Base-by-base conservation (phyloP, 1,140 invertebrate species). In the Drosophila takahashii region DNA sequence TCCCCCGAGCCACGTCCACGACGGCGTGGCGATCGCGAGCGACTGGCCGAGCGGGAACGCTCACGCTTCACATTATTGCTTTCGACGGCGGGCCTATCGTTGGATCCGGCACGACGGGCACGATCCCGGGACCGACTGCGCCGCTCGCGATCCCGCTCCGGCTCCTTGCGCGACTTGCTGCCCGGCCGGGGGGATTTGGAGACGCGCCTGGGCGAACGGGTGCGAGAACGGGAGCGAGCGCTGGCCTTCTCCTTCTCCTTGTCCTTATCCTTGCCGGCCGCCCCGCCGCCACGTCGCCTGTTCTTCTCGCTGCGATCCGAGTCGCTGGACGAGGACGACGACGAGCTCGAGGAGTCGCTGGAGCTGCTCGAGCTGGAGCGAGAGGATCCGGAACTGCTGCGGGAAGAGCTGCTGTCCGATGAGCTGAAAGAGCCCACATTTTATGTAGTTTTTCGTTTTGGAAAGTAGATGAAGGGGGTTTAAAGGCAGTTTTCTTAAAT, bases 281-380 rank as follows among this genome's bases (percentile, higher is more conserved):
- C 94, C 92, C 92, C 94, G 93, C 69, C 92, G 73, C 71, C 94
- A 92, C 93, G 81, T 27, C 76, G 81, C 44, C 77, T 76, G 39
- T 71, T 78, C 60, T 86, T 92, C 62, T 67, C 89, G 52, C 79
- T 91, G 64, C 81, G 76, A 60, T 87, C 66, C 86, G 92, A 93
- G 91, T 92, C 93, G 83, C 70, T 93, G 45, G 93, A 93, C 6
- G 94, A 95, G 1, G 94, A 94, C 51, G 93, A 94, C 22, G 93
- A 94, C 0, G 93, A 94, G 11, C 84, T 89, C 9, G 93, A 94
- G 1, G 95, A 95, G 39, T 95, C 93, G 34, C 93, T 94, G 2
- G 95, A 97, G 48, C 95, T 95, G 6, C 96, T 96, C 47, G 95
- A 97, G 44, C 95, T 95, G 1, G 96, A 96, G 41, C 94, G 94